Evolutionary conservation across 2,797 vertebrate genomes (phyloP), one percentile per base, ranked within the genome.

Genomic region (Xiphorhynchus erythropygius): DNA sequence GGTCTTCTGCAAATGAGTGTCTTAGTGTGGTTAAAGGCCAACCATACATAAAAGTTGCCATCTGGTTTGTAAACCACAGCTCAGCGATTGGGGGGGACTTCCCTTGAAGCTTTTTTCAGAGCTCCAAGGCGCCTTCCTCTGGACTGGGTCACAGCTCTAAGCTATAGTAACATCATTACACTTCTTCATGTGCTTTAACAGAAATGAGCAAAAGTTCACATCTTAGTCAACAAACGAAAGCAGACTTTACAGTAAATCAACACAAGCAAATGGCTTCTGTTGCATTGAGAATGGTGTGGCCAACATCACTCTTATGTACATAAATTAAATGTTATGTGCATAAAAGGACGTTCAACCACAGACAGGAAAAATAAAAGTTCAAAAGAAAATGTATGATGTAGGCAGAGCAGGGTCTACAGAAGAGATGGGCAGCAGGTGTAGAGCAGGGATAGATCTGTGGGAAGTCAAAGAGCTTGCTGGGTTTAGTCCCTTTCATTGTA

Each of bases 31-130:
- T 95, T 94, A 81, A 91, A 97, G 93, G 86, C 91, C 92, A 87
- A 90, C 69, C 17, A 0, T 73, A 56, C 76, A 75, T 78, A 59
- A 80, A 91, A 94, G 50, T 96, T 96, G 93, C 88, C 91, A 89
- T 96, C 95, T 97, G 96, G 95, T 94, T 94, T 84, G 65, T 93
- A 96, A 97, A 97, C 95, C 95, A 89, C 91, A 93, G 96, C 53
- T 62, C 32, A 18, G 87, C 67, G 90, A 91, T 90, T 94, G 81
- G 84, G 95, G 74, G 94, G 81, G 69, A 88, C 81, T 96, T 87
- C 91, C 94, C 93, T 65, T 55, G 73, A 74, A 41, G 75, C 89
- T 93, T 84, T 52, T 62, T 83, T 94, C 71, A 68, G 77, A 59
- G 57, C 22, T 86, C 63, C 57, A 68, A 55, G 50, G 41, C 0